These are phyloP conservation scores for Arctopsyche grandis DNA, from an alignment of 1,140 invertebrate genomes.

Conservation along the genomic window DNA sequence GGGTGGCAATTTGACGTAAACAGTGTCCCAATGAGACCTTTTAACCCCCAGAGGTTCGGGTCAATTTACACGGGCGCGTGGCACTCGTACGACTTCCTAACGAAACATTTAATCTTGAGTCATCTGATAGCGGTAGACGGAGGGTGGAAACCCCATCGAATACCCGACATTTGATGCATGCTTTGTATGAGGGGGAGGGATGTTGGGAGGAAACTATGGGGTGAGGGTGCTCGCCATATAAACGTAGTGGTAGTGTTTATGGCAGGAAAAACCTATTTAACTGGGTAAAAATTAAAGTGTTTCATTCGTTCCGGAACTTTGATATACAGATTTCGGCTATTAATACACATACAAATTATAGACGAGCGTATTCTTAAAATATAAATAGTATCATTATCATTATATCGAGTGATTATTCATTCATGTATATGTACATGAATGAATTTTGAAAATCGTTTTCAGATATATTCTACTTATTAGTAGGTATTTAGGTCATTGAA, in stretches of 20 bases:
- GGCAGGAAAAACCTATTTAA: too few species aligned
- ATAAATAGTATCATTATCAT: too few species aligned
- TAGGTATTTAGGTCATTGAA: too few species aligned
- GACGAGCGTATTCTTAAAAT: too few species aligned
- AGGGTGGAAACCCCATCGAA: slow-evolving; percentile 41
- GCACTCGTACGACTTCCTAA: slow-evolving; percentile 42
- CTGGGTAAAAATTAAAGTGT: too few species aligned
- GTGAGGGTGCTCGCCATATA: neutral
- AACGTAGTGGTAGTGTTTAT: neutral
- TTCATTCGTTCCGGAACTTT: too few species aligned
- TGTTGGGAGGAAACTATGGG: neutral
- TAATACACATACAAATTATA: too few species aligned
- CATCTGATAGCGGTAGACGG: slow-evolving; percentile 26
- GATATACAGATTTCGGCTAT: too few species aligned
- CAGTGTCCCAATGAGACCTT: neutral
- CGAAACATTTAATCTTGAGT: slow-evolving; percentile 47
- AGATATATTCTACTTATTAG: too few species aligned
- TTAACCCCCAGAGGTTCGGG: slow-evolving; percentile 26
- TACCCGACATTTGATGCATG: slow-evolving; percentile 31
- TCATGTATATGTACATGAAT: too few species aligned
- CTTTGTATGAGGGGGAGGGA: neutral
- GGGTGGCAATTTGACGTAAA: neutral
- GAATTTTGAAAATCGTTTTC: too few species aligned
- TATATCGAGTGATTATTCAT: too few species aligned
- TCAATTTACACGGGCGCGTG: slow-evolving; percentile 42